Base-by-base conservation (phyloP, 2,888 invertebrate species). In the Nineta flava region DNA sequence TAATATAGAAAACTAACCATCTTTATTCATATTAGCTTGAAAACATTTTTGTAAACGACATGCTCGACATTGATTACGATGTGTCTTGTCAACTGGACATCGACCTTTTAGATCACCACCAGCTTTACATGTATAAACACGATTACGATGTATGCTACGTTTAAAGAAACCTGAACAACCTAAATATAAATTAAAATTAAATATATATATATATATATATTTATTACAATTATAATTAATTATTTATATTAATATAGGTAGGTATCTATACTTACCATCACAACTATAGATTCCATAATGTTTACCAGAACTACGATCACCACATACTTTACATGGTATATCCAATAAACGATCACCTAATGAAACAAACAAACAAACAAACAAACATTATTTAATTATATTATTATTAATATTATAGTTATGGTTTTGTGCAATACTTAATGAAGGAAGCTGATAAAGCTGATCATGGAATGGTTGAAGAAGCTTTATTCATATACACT, bases 221-320 rank as follows among this genome's bases (percentile, higher is more conserved):
- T n/a, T n/a, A n/a, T n/a, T n/a, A n/a, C n/a, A n/a, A n/a, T n/a
- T n/a, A n/a, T n/a, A n/a, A n/a, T n/a, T n/a, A 21, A 12, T 32
- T 32, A 31, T 32, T 13, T 15, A 34, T n/a, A 2, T 32, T 13
- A 3, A 46, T 15, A 5, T 10, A 15, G 47, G 15, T 9, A 12
- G n/a, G 15, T 1, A 19, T 17, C 12, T 38, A 17, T 40, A 64
- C 74, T 79, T 72, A 92, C 97, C 97, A 74, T 99, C 97, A 66
- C 97, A 99, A 63, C 95, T 94, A 71, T 95, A 99, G 63, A 99
- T 97, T 57, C 97, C 97, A 71, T 99, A 99, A 71, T 99, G 97
- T 72, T 97, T 99, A 52, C 99, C 97, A 12, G 96, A 96, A 62
- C 95, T 96, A 63, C 97, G 81, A 71, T 99, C 97, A 51, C 95